Evolutionary conservation across 2,888 invertebrate genomes (phyloP).

Genomic region (Lamellibrachia satsuma): DNA sequence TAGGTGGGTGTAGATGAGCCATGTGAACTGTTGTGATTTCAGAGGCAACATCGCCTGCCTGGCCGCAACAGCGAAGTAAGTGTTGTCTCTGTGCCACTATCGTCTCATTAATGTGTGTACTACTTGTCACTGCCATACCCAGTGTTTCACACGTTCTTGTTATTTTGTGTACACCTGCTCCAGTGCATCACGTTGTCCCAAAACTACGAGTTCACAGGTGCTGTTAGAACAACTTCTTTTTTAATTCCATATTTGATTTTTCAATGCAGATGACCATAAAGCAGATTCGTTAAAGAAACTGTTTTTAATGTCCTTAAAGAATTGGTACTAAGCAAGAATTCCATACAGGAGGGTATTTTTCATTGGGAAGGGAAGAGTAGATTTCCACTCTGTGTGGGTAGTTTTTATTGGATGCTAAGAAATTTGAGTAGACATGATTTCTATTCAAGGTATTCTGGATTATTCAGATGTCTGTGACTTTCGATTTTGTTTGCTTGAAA

Average conservation of each 20-base stretch:
- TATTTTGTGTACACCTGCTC: neutral
- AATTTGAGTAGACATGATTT: neutral
- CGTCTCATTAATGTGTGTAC: neutral
- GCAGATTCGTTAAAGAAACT: neutral
- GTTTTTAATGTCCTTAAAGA: neutral
- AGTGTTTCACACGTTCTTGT: neutral
- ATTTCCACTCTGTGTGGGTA: neutral
- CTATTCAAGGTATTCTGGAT: too few species aligned
- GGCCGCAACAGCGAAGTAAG: slow-evolving; percentile 28
- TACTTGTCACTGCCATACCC: neutral
- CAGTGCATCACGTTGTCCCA: neutral
- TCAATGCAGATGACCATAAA: neutral
- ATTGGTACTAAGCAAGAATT: neutral
- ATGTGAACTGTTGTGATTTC: slow-evolving; percentile 21
- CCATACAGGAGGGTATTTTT: neutral
- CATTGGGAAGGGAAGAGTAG: neutral
- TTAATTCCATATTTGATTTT: neutral
- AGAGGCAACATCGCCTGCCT: slow-evolving; percentile 24
- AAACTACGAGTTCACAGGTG: neutral
- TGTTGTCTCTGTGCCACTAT: neutral
- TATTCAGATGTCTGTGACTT: too few species aligned
- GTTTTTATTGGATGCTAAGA: neutral
- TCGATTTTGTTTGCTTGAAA: too few species aligned
- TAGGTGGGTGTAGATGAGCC: neutral
- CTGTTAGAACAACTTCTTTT: neutral